Evolutionary conservation across 2,888 invertebrate species (phyloP), one percentile per base, ranked within the genome.

Genomic region (Nesidiocoris tenuis): DNA sequence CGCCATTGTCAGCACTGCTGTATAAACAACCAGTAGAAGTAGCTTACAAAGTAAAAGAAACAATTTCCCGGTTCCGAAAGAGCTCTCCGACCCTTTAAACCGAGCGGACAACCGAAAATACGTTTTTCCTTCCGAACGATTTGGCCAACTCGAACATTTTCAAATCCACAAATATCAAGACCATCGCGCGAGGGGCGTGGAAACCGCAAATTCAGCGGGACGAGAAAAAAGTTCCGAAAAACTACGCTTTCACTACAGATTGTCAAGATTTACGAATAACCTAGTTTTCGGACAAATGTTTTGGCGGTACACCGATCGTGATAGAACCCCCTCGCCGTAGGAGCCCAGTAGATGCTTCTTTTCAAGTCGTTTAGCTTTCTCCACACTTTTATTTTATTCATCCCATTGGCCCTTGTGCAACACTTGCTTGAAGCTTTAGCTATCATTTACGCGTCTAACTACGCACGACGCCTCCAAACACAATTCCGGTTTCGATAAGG

Each of bases 391-490:
- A 70, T 70, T 67, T 67, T 70, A 59, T 70, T 70, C 70, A 70
- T 70, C n/a, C 70, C 70, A 70, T 59, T 70, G 70, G 70, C 57
- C 19, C 25, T 19, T 23, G 39, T 39, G 24, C 61, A 70, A 70
- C 70, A 70, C 70, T 70, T 59, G 70, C 59, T n/a, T 24, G 54
- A 59, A 70, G 59, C 70, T 67, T 56, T 67, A 67, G 56, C 67
- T 25, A 70, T 70, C 70, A 70, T 70, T 70, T 70, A 70, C 70
- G 25, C 70, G 70, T 59, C 70, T 59, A 59, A 23, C 70, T 24
- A 57, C 70, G 56, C 59, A 59, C 57, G 24, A 57, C n/a, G 57
- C 23, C 70, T 59, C 25, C 59, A 24, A 70, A 70, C 70, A 59
- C 39, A 12, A 39, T 39, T 39, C 39, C 12, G 39, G 5, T 12